A percentile compares a stretch with the other conserved stretches of the same genome.
Conservation (phyloP, 1,140 invertebrate genomes). For the Drosophila trapezifrons region DNA sequence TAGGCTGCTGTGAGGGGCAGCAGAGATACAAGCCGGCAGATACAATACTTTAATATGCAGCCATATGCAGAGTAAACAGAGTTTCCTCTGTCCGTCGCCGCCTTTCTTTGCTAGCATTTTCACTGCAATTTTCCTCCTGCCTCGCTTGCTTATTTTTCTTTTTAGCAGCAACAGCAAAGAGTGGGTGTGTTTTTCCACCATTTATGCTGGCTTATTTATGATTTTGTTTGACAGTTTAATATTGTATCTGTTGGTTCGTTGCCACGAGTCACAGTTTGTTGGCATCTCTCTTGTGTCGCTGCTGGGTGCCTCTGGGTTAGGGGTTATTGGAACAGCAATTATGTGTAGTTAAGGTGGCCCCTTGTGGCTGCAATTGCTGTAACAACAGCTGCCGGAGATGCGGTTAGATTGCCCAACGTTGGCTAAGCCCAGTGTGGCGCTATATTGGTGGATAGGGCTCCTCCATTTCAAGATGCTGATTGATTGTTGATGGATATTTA, state of each 20-base stretch:
- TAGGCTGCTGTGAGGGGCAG: conserved; percentile 41
- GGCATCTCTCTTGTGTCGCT: conserved; percentile 42
- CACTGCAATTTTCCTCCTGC: conserved; percentile 5
- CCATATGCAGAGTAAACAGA: conserved; percentile 13
- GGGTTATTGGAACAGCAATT: conserved; percentile 75
- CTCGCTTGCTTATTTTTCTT: conserved; percentile 7
- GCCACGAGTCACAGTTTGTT: conserved; percentile 55
- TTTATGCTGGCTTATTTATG: conserved; percentile 54
- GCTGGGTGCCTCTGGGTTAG: conserved; percentile 54
- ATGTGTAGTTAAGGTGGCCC: conserved; percentile 48
- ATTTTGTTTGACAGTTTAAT: conserved; percentile 67
- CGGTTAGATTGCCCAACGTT: conserved; percentile 51
- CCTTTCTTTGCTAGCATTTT: conserved; percentile 13
- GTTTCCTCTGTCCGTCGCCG: background rate
- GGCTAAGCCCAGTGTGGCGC: conserved; percentile 38
- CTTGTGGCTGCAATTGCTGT: conserved; percentile 44
- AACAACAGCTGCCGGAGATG: conserved; percentile 50
- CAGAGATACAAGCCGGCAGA: conserved; percentile 9
- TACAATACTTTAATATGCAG: conserved; percentile 29
- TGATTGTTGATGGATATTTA: conserved; percentile 45
- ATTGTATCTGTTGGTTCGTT: conserved; percentile 45
- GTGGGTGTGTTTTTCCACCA: conserved; percentile 45
- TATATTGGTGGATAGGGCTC: conserved; percentile 28
- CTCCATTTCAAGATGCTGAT: conserved; percentile 41
- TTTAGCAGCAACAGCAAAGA: conserved; percentile 4